These are phyloP conservation scores for Gavialis gangeticus DNA, from an alignment of 2,113 vertebrate genomes.

Conservation along the genomic window DNA sequence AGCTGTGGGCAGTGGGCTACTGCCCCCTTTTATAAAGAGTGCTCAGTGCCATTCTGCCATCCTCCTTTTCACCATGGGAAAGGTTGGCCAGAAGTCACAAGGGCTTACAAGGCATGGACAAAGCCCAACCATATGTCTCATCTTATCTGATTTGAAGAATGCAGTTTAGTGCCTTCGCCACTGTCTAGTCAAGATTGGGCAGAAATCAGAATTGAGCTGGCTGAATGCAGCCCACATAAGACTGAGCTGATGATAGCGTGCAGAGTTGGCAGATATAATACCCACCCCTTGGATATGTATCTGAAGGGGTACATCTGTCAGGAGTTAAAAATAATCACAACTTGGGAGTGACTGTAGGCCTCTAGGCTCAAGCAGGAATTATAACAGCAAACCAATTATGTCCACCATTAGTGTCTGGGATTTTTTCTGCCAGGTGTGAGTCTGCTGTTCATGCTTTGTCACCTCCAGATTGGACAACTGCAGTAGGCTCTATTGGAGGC, in stretches of 20 bases:
- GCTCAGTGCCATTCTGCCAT: not conserved
- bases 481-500: not conserved
- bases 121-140: not conserved
- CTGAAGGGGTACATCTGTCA: constrained; percentile 15
- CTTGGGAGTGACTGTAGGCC: constrained; percentile 23
- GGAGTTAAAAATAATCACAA: constrained; percentile 4
- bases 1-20: not conserved
- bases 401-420: constrained; percentile 39
- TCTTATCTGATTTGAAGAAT: not conserved
- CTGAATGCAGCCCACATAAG: not conserved
- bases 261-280: constrained; percentile 42
- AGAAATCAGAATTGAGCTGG: not conserved
- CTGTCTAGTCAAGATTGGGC: not conserved
- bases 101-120: too few species aligned
- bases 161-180: not conserved
- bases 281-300: constrained; percentile 33
- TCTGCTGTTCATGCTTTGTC: constrained; percentile 4
- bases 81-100: too few species aligned
- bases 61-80: not conserved
- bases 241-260: not conserved
- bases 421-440: not conserved
- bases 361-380: not conserved
- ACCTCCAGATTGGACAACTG: not conserved
- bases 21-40: not conserved
- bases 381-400: constrained; percentile 21